Percentiles rank a stretch among this genome's conserved stretches.
Evolutionary conservation across 2,113 vertebrate genomes (phyloP).

Genomic region (Panthera leo): DNA sequence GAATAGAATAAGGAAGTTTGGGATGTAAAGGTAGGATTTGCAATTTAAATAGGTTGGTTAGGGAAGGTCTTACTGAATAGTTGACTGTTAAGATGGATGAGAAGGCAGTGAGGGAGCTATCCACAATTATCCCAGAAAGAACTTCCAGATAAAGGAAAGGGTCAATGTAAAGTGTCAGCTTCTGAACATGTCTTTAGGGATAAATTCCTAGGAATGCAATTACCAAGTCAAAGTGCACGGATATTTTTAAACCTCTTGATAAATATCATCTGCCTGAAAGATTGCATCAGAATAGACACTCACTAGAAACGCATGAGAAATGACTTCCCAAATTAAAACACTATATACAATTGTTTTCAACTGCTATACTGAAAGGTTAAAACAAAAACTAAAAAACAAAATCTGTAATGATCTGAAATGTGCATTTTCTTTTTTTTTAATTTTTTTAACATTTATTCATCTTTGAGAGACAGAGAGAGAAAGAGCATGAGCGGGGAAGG

Average conservation of each 20-base stretch:
- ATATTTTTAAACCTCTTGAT: constrained; percentile 28
- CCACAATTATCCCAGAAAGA: neutral
- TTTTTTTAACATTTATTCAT: too few relatives aligned
- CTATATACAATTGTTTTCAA: neutral
- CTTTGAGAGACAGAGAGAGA: too few relatives aligned
- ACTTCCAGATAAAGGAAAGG: neutral
- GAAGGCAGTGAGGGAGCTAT: neutral
- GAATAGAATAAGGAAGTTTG: neutral
- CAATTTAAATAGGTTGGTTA: neutral
- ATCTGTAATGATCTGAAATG: too few relatives aligned
- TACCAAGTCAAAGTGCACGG: neutral
- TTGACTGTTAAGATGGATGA: neutral
- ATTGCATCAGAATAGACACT: neutral
- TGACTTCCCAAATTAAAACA: neutral
- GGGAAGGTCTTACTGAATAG: neutral
- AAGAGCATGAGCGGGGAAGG: too few relatives aligned
- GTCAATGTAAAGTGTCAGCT: neutral
- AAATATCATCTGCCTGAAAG: neutral
- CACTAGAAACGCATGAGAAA: neutral
- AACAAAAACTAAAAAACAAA: neutral
- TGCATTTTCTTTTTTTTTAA: too few relatives aligned
- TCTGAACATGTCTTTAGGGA: neutral
- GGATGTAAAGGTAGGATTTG: neutral
- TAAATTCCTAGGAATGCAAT: neutral
- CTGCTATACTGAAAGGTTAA: neutral